Evolutionary conservation across 2,113 vertebrate species (phyloP), one percentile per base, ranked within the genome.

Genomic region (Glaucomys volans): DNA sequence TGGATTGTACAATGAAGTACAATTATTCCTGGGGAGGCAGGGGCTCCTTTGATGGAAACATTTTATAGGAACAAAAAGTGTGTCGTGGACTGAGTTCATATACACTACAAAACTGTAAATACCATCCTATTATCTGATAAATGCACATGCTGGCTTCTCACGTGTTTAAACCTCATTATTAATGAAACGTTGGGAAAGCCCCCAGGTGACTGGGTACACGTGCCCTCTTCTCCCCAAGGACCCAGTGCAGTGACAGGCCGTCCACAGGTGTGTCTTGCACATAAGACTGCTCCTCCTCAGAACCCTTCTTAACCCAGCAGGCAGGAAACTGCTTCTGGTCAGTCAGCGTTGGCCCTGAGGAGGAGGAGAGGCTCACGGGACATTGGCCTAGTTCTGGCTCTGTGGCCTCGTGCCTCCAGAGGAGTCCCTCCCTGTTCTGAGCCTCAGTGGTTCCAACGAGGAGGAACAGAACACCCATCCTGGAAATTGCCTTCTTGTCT

Each of bases 121-220:
- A 42, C 5, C 50, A 50, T 42, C 26, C 40, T 14, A 18, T 91
- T 13, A 74, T 80, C 74, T 50, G 28, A 59, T 42, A 67, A 59
- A 26, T 1, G 9, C n/a, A 30, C 11, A 26, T 28, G 16, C 32
- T 81, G 35, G 54, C 47, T 52, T 50, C 30, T 50, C 30, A 50
- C 42, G 26, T n/a, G 5, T 75, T 80, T 59, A 32, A 87, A 30
- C 32, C 50, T 93, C 75, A n/a, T 75, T 90, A 47, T 47, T 6
- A 47, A 8, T 47, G 44, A 47, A 47, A 37, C 18, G 37, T 12
- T n/a, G 37, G 35, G 7, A 57, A 59, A 47, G 28, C 54, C 89
- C n/a, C 54, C 32, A n/a, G 28, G 62, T 71, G 24, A 52, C 30
- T 59, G 13, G 14, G 5, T 17, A 17, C 4, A 0, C 0, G 5